Conservation (phyloP, 2,888 invertebrate species). For the Drosophila anomalata region DNA sequence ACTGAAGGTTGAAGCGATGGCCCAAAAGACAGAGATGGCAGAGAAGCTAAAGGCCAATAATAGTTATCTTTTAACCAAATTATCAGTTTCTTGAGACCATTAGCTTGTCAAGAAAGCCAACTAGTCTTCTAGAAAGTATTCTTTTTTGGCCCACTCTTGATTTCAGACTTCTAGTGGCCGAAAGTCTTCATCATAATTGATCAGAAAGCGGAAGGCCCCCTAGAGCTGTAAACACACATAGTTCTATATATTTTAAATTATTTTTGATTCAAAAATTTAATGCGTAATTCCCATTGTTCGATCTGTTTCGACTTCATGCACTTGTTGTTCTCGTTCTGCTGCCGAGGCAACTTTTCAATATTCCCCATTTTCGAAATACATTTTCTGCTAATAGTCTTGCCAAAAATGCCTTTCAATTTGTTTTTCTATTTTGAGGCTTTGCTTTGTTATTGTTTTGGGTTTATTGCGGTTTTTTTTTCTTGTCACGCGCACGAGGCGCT, state of each 20-base stretch:
- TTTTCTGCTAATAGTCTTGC: conserved; percentile 55
- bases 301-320: background rate
- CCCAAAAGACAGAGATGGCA: conserved; percentile 34
- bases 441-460: conserved; percentile 28
- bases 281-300: conserved; percentile 59
- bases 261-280: conserved; percentile 35
- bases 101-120: no score
- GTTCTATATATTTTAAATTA: conserved; percentile 1
- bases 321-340: background rate
- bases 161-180: conserved; percentile 21
- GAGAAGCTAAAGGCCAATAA: background rate
- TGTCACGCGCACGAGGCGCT: conserved; percentile 68
- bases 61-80: no score
- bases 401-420: conserved; percentile 51
- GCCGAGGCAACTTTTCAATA: conserved; percentile 21
- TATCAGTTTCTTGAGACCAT: no score
- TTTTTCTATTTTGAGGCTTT: conserved; percentile 17
- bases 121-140: background rate
- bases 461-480: conserved; percentile 22
- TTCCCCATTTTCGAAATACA: conserved; percentile 42
- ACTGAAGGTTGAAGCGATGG: conserved; percentile 8
- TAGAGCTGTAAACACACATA: conserved; percentile 37
- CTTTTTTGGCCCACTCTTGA: background rate
- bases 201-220: conserved; percentile 41
- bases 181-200: conserved; percentile 27